Percentiles rank a stretch among this genome's conserved stretches.
Conservation (phyloP, 2,113 vertebrate genomes). For the Procapra przewalskii region DNA sequence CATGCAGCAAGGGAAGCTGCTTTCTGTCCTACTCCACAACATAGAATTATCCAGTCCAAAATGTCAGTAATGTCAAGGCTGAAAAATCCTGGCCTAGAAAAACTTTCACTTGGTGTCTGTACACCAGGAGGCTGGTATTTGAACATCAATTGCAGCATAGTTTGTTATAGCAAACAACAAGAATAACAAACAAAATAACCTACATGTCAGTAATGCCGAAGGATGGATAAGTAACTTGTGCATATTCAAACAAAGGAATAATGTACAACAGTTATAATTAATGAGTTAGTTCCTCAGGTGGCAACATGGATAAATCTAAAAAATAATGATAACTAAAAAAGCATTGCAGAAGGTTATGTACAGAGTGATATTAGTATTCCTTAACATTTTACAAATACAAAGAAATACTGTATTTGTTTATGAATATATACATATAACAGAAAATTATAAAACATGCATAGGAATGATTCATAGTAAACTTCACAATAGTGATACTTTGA, state of each 20-base stretch:
- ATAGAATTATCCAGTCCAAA: background rate
- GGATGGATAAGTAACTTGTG: background rate
- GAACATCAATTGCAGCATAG: conserved; percentile 16
- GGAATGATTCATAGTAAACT: conserved; percentile 3
- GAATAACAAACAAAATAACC: conserved; percentile 37
- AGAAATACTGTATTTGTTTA: background rate
- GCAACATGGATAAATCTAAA: conserved; percentile 20
- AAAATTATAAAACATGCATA: background rate
- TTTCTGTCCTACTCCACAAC: background rate
- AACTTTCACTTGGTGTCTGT: background rate
- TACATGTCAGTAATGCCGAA: background rate
- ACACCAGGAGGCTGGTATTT: background rate
- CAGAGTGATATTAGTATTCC: background rate
- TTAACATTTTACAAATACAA: conserved; percentile 1
- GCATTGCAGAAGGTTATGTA: background rate
- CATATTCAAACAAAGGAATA: background rate
- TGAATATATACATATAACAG: background rate
- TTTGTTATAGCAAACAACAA: conserved; percentile 16
- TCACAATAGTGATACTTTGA: background rate
- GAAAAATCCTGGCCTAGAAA: background rate
- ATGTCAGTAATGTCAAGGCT: background rate
- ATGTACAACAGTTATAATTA: background rate
- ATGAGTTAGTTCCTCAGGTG: background rate
- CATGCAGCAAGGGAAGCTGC: background rate
- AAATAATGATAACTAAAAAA: background rate